These are phyloP conservation scores for Drosophila varians DNA, from an alignment of 1,140 invertebrate genomes.

Conservation along the genomic window DNA sequence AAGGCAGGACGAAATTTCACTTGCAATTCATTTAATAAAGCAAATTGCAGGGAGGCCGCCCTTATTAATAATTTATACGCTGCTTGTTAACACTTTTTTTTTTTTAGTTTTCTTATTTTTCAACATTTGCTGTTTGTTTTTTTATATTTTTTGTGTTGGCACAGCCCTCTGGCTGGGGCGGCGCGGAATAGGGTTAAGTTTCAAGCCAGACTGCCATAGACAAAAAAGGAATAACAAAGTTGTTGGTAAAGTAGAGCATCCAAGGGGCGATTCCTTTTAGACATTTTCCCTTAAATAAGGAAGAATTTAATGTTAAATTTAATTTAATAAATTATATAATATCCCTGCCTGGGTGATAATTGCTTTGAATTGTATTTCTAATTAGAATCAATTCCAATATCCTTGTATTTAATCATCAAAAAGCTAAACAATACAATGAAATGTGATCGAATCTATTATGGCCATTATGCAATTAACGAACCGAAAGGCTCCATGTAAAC, in stretches of 20 bases:
- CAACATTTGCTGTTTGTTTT: constrained; percentile 28
- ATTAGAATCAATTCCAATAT: background rate
- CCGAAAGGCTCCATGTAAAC: constrained; percentile 9
- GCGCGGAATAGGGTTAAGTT: constrained; percentile 49
- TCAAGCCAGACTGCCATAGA: constrained; percentile 27
- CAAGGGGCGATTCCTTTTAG: constrained; percentile 1
- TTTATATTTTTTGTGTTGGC: constrained; percentile 5
- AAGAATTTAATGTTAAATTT: too few species aligned
- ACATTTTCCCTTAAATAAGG: constrained; percentile 21
- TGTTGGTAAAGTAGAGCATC: constrained; percentile 31
- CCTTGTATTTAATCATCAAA: background rate
- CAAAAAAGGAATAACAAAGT: constrained; percentile 17
- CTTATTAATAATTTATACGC: constrained; percentile 60
- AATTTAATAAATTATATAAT: too few species aligned
- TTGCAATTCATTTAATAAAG: constrained; percentile 45
- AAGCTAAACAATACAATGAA: background rate
- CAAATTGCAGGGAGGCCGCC: constrained; percentile 27
- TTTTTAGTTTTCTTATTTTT: background rate
- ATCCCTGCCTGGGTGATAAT: constrained; percentile 4
- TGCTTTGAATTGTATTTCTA: background rate
- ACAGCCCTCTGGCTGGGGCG: constrained; percentile 13
- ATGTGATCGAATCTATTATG: constrained; percentile 16
- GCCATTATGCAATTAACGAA: constrained; percentile 19
- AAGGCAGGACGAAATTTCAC: background rate
- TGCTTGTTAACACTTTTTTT: constrained; percentile 57